phyloP scores from a whole-genome alignment of 1,140 invertebrate genomes.

The Notospermus geniculatus region DNA sequence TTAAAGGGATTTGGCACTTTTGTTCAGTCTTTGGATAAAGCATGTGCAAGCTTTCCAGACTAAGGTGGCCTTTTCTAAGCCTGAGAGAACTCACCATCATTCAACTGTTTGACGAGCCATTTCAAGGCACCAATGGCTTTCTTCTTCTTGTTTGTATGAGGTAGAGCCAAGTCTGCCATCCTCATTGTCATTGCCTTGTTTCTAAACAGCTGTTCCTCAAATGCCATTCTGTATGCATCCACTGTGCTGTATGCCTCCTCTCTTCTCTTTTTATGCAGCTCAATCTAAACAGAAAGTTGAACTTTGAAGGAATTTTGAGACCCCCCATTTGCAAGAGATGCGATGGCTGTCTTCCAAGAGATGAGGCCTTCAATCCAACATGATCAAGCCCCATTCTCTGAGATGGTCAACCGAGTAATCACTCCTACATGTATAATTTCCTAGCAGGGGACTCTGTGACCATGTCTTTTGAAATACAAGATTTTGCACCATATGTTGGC shows the following conservation, averaged over 20 bases:
- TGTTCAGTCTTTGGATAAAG: no score
- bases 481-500: neutral
- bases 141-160: slow-evolving; percentile 21
- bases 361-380: no score
- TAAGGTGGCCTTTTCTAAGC: no score
- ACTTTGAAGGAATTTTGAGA: neutral
- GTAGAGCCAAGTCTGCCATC: slow-evolving; percentile 32
- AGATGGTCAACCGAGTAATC: no score
- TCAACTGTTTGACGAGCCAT: slow-evolving; percentile 33
- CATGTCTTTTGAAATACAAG: neutral
- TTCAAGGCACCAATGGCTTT: slow-evolving; percentile 39
- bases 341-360: no score
- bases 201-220: slow-evolving; percentile 45
- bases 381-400: no score
- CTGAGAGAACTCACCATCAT: slow-evolving; percentile 33
- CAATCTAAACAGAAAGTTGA: slow-evolving; percentile 25
- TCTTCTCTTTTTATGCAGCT: slow-evolving; percentile 29
- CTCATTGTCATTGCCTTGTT: slow-evolving; percentile 32
- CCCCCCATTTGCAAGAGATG: neutral
- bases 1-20: no score
- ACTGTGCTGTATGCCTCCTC: slow-evolving; percentile 43
- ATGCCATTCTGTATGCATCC: slow-evolving; percentile 47
- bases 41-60: no score
- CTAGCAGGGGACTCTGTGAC: neutral
- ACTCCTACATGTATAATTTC: neutral